Evolutionary conservation across 1,140 invertebrate genomes (phyloP).

Genomic region (Drosophila pseudoobscura): DNA sequence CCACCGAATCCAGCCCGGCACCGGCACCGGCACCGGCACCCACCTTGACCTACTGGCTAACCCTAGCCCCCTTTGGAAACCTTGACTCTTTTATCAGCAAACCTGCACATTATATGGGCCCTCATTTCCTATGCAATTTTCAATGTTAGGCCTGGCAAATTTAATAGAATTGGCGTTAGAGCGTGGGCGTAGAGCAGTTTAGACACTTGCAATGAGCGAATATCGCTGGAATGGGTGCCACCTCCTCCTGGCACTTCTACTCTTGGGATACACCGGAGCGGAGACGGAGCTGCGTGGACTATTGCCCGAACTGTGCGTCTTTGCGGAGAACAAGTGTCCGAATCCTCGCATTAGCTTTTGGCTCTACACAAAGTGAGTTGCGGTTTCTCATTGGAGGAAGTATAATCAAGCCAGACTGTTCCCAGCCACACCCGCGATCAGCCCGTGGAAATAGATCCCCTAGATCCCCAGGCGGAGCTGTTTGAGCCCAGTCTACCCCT

Average conservation of each 20-base stretch:
- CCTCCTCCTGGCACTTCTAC: not conserved
- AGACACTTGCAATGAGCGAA: constrained; percentile 52
- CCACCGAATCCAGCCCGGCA: not conserved
- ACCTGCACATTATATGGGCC: constrained; percentile 22
- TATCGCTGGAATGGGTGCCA: constrained; percentile 19
- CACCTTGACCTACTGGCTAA: constrained; percentile 51
- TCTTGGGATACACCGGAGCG: not conserved
- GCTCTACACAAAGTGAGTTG: constrained; percentile 76
- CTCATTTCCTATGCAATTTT: constrained; percentile 27
- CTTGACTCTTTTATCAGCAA: constrained; percentile 60
- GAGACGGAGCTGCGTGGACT: constrained; percentile 28
- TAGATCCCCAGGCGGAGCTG: constrained; percentile 59
- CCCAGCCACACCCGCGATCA: constrained; percentile 39
- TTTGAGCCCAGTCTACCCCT: constrained; percentile 69
- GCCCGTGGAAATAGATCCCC: constrained; percentile 53
- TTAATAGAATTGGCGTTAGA: constrained; percentile 59
- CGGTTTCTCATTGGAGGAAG: constrained; percentile 5
- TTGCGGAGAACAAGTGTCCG: constrained; percentile 58
- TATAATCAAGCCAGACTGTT: not conserved
- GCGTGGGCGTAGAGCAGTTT: constrained; percentile 29
- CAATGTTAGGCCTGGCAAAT: constrained; percentile 38
- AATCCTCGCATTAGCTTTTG: constrained; percentile 66
- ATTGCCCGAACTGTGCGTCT: constrained; percentile 48
- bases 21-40: constrained; percentile 42
- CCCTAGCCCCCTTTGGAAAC: constrained; percentile 4